These are phyloP conservation scores for Platyscapa corneri DNA, from an alignment of 1,140 invertebrate species.

Conservation along the genomic window DNA sequence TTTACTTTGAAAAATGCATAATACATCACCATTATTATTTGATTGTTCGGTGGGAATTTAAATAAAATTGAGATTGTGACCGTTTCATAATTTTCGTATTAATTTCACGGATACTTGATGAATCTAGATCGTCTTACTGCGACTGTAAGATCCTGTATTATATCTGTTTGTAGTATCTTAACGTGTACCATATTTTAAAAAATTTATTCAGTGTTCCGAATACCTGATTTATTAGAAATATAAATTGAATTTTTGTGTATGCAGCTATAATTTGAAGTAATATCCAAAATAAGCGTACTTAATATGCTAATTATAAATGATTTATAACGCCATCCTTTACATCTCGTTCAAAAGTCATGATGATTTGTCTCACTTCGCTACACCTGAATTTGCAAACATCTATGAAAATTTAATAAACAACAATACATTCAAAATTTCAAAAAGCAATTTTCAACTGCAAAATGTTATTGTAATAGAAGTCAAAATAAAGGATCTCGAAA, in stretches of 20 bases:
- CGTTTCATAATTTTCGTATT: background rate
- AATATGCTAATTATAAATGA: constrained; percentile 17
- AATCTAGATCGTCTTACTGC: background rate
- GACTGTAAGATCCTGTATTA: background rate
- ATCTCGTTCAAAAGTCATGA: background rate
- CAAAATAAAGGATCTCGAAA: background rate
- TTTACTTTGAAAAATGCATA: background rate
- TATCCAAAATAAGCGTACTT: background rate
- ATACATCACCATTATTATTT: background rate
- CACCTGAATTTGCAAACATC: background rate
- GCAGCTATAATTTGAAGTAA: background rate
- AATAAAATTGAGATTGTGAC: background rate
- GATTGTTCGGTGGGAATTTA: background rate
- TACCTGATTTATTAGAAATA: constrained; percentile 3
- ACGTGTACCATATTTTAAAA: background rate
- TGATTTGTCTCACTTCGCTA: background rate
- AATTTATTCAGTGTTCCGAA: background rate
- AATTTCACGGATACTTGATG: background rate
- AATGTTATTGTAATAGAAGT: background rate
- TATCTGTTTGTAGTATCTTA: background rate
- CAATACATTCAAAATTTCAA: too few relatives aligned
- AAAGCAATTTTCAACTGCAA: background rate
- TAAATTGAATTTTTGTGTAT: background rate
- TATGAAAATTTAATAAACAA: background rate
- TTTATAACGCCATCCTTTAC: background rate